Conservation (phyloP, 2,797 vertebrate species). For the Bryconaethiops microstoma region DNA sequence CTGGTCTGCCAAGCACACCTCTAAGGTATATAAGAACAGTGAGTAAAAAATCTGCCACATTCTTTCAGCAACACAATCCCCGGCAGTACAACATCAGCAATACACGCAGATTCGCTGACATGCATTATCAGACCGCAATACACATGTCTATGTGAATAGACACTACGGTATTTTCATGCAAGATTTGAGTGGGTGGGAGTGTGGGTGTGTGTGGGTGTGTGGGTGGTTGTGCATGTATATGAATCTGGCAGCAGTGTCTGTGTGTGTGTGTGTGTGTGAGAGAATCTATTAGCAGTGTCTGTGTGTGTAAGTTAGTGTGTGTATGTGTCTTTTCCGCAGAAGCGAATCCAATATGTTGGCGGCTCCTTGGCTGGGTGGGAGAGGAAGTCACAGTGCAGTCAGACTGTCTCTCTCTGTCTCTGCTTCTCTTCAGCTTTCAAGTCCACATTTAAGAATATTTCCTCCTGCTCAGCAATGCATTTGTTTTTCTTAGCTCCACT, state of each 20-base stretch:
- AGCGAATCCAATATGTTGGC: constrained; percentile 63
- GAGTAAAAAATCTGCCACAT: neutral
- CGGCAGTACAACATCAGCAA: constrained; percentile 35
- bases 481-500: constrained; percentile 28
- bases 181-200: constrained; percentile 26
- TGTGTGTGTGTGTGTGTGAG: neutral
- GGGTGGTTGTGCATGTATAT: constrained; percentile 22
- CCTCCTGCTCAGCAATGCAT: constrained; percentile 46
- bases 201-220: constrained; percentile 3
- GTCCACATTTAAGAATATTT: constrained; percentile 52
- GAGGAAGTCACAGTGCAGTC: constrained; percentile 47
- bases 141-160: constrained; percentile 48
- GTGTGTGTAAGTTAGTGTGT: constrained; percentile 51
- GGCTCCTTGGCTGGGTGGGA: constrained; percentile 59
- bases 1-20: neutral
- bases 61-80: constrained; percentile 4
- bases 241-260: neutral
- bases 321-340: constrained; percentile 68
- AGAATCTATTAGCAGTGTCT: constrained; percentile 32
- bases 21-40: neutral
- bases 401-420: constrained; percentile 43
- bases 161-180: constrained; percentile 8
- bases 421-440: constrained; percentile 66
- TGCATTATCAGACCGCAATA: constrained; percentile 30
- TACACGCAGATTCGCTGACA: constrained; percentile 34